Evolutionary conservation across 2,797 vertebrate species (phyloP).

Genomic region (Anas georgica): DNA sequence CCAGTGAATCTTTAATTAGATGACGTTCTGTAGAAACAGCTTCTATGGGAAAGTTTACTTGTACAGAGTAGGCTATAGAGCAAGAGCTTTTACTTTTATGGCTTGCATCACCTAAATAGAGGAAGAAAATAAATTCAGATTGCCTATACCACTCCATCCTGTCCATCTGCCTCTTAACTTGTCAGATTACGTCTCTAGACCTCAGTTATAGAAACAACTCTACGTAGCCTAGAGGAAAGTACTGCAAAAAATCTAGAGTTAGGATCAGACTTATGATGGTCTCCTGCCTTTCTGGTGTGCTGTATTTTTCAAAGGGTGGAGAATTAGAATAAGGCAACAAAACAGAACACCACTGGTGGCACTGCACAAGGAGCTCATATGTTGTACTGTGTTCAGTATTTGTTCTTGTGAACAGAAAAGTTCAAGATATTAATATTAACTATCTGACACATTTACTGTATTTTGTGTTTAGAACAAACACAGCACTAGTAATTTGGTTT

Average conservation of each 20-base stretch:
- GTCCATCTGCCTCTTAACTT: background rate
- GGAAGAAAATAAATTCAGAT: background rate
- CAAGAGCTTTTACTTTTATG: background rate
- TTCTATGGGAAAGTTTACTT: background rate
- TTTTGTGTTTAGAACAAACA: background rate
- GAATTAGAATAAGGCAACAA: background rate
- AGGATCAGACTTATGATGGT: background rate
- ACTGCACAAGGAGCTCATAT: background rate
- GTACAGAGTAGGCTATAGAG: background rate
- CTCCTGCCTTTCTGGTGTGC: background rate
- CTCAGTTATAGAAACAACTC: background rate
- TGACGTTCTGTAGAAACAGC: conserved; percentile 14
- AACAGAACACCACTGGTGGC: background rate
- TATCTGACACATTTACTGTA: background rate
- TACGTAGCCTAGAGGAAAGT: background rate
- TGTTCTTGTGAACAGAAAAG: background rate
- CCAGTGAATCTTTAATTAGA: conserved; percentile 33
- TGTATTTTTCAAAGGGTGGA: background rate
- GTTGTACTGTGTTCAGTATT: background rate
- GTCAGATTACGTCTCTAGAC: background rate
- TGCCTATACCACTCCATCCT: background rate
- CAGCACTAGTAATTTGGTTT: background rate
- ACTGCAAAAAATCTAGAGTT: background rate
- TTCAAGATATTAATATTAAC: background rate
- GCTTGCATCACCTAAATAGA: background rate